Evolutionary conservation across 2,888 invertebrate species (phyloP), one percentile per base, ranked within the genome.

Genomic region (Orthosia cruda): DNA sequence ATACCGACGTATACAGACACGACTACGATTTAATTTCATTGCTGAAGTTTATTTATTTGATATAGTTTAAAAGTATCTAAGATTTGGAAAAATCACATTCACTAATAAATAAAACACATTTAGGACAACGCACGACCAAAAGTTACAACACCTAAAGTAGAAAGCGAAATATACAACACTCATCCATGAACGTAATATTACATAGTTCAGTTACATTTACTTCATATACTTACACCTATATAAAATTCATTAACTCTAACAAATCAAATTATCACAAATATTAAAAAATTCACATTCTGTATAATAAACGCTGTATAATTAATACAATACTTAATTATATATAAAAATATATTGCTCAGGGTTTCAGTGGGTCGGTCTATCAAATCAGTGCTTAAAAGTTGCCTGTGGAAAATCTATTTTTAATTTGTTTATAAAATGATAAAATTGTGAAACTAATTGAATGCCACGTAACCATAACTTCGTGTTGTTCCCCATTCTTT

Each of bases 321-420:
- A 91, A 95, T 95, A 92, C 91, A 94, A 95, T 95, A 94, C 94
- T 94, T 95, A 96, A 93, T 95, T 93, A 94, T 94, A 93, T 96
- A 95, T 95, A 95, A 96, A 96, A 96, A 96, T 96, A 96, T 96
- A 96, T 96, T 96, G 96, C 96, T 96, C 95, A 95, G 93, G 94
- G 90, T 96, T 95, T 89, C 95, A 93, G 92, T 95, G 95, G 95
- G 95, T 95, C 94, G 95, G 95, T 95, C 91, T 93, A 94, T 94
- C 91, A 93, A 95, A 95, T 95, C 96, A 95, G 96, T 95, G 93
- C 95, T 84, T 90, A 92, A 91, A n/a, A 91, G 88, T 92, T 91
- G 90, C 87, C 89, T 89, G 91, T 89, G 87, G 81, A 87, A 81
- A 87, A 88, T 83, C 86, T 89, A 85, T 85, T 84, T 54, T 78